Base-by-base conservation (phyloP, 2,113 vertebrate species). In the Eupsittula cactorum region DNA sequence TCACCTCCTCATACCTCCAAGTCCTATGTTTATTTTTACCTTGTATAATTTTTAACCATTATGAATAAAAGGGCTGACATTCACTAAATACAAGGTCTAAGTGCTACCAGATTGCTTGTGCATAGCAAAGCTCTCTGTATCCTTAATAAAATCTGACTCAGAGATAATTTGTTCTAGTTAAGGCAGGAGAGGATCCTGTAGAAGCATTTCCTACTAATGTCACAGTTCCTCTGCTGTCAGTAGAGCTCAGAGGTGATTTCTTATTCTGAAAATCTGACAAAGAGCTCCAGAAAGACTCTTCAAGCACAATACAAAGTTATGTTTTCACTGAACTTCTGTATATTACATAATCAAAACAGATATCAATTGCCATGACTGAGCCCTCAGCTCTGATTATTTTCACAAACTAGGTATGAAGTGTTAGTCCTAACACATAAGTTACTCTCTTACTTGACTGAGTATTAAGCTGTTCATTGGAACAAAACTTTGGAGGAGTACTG, bases 21-120 rank as follows among this genome's bases (percentile, higher is more conserved):
- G 75, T 28, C 8, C 49, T 46, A 25, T 83, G 88, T 96, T 94
- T 94, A 92, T 91, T 94, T 96, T 93, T 71, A 1, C 63, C 91
- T 24, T 60, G 89, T 86, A 39, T 95, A 88, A 93, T 76, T 94
- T 92, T 90, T 78, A 81, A 95, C 82, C 83, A 90, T 21, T 1
- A 53, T 14, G 6, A 86, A 82, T 76, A 53, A 47, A 77, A 47
- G 16, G 29, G 42, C 73, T 80, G n/a, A 69, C 86, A 88, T 63
- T 87, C 50, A 65, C 76, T 53, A 46, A 73, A 86, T 2, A 28
- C 35, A 49, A 90, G 39, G 75, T 33, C 16, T 59, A 60, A 92
- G 86, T 47, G 77, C 81, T 87, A 91, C 86, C 90, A 88, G 91
- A 89, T 33, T 89, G 88, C 67, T 85, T 52, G 28, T 28, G 92